Evolutionary conservation across 2,113 vertebrate genomes (phyloP).

Genomic region (Scytalopus superciliaris): DNA sequence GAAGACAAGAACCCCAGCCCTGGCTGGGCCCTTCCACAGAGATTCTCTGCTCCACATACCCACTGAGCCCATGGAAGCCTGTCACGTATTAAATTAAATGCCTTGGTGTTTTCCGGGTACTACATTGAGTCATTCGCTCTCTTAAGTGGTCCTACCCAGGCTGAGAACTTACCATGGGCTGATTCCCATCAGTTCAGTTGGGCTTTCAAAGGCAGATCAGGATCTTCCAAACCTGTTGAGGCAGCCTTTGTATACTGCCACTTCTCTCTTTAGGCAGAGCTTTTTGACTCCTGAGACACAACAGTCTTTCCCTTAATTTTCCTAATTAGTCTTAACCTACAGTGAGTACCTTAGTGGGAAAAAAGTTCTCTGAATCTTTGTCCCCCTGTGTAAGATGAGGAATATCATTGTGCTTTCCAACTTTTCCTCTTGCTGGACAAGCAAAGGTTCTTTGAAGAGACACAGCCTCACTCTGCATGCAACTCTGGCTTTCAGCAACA

Average conservation of each 20-base stretch:
- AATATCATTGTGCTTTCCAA: neutral
- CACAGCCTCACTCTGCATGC: neutral
- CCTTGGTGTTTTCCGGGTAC: neutral
- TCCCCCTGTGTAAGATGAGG: neutral
- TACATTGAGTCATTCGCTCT: neutral
- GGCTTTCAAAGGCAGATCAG: neutral
- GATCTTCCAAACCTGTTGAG: neutral
- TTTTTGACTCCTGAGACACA: neutral
- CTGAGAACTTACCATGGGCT: neutral
- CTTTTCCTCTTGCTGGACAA: neutral
- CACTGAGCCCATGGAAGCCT: neutral
- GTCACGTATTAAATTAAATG: neutral
- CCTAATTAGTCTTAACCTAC: neutral
- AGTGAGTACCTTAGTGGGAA: neutral
- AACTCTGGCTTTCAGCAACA: neutral
- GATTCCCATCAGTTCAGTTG: neutral
- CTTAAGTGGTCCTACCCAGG: neutral
- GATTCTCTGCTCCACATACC: neutral
- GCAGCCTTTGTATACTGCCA: neutral
- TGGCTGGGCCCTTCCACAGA: neutral
- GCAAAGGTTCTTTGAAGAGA: neutral
- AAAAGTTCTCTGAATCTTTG: neutral
- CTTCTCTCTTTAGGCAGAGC: neutral
- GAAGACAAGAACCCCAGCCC: neutral
- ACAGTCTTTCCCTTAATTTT: neutral